These are phyloP conservation scores for Notechis scutatus DNA, from an alignment of 2,113 vertebrate genomes.

Conservation along the genomic window DNA sequence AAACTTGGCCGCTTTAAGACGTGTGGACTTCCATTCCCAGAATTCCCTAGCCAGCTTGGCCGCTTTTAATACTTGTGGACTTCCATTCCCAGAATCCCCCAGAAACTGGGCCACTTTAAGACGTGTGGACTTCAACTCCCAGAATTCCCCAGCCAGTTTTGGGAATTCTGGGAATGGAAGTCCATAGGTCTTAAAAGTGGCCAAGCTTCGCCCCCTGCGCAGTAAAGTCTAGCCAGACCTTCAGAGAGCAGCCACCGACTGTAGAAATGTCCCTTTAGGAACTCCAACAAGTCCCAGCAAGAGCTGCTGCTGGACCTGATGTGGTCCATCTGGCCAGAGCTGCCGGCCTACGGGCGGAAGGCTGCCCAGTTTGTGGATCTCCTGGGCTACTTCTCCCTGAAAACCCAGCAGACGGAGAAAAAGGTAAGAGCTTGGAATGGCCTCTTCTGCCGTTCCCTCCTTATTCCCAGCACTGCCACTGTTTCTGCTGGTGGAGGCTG, in stretches of 20 bases:
- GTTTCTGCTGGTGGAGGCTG: neutral
- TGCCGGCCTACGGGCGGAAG: constrained; percentile 95
- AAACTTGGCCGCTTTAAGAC: neutral
- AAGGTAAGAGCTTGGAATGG: constrained; percentile 72
- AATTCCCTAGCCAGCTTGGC: no score
- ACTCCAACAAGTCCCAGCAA: constrained; percentile 94
- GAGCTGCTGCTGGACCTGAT: constrained; percentile 93
- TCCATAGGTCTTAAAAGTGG: neutral
- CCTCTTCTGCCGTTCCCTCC: neutral
- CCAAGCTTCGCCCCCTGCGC: neutral
- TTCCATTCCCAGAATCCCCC: no score
- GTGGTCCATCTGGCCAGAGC: constrained; percentile 98
- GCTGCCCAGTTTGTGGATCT: constrained; percentile 98
- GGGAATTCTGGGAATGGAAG: no score
- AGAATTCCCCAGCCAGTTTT: no score
- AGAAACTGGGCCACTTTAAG: no score
- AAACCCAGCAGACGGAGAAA: constrained; percentile 97
- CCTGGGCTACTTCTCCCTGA: constrained; percentile 96
- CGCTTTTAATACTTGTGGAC: no score
- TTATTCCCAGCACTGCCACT: neutral
- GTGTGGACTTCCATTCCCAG: no score
- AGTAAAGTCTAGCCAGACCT: neutral
- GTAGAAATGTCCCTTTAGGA: constrained; percentile 65
- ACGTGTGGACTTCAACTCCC: no score
- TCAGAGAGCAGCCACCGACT: neutral